These are phyloP conservation scores for Muntiacus muntjak DNA, from an alignment of 2,113 vertebrate species.

Conservation along the genomic window DNA sequence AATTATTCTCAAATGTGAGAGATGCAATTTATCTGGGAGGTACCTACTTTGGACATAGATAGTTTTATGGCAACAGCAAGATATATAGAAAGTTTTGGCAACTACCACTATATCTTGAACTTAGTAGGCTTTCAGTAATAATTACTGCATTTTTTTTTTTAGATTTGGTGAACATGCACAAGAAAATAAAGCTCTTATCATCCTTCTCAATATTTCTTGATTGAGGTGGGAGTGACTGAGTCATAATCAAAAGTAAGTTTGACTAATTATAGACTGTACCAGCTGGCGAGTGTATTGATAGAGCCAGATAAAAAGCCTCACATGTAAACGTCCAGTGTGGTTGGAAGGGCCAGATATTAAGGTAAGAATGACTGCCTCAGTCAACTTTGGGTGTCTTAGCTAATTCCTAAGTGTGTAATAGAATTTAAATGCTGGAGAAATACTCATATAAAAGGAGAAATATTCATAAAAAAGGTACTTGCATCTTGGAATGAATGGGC, in stretches of 20 bases:
- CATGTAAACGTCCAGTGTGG: not conserved
- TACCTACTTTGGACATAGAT: not conserved
- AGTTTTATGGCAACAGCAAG: not conserved
- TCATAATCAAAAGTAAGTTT: not conserved
- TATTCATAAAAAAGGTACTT: not conserved
- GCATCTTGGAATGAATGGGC: not conserved
- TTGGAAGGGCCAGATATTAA: not conserved
- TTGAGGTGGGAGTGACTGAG: not conserved
- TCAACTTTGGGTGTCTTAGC: not conserved
- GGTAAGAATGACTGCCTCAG: not conserved
- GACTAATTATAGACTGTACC: not conserved
- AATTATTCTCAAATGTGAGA: not conserved
- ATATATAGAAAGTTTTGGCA: not conserved
- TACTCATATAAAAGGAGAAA: not conserved
- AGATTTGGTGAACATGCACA: not conserved
- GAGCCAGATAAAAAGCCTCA: not conserved
- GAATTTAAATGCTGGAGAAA: not conserved
- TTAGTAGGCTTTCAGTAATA: not conserved
- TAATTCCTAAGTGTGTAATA: not conserved
- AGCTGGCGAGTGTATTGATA: not conserved
- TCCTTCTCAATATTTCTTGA: slow-evolving; percentile 18
- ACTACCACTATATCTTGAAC: not conserved
- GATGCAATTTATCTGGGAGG: not conserved
- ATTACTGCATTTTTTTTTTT: not conserved
- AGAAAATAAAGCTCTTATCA: not conserved